Base-by-base conservation (phyloP, 1,140 invertebrate genomes). In the Drosophila ficusphila region DNA sequence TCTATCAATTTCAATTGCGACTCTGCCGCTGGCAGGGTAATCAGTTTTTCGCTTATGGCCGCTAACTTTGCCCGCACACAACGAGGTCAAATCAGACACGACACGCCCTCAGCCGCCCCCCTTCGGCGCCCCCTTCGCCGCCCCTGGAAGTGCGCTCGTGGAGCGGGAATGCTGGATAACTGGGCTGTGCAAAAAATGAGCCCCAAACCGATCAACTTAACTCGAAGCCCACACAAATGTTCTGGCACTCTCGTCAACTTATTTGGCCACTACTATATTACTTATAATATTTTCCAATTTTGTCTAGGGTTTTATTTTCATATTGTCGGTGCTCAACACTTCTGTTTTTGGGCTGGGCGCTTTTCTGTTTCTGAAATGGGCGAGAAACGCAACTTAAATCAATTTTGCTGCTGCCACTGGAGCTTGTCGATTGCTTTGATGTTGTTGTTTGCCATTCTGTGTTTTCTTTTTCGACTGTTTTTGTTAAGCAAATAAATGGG, bases 381-480 rank as follows among this genome's bases (percentile, higher is more conserved):
- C 53, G 42, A 46, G 38, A 68, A 68, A 70, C 42, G 60, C 76
- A 71, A 85, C 75, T 82, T 36, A 73, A 82, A 77, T 83, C 70
- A 57, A 79, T 76, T 79, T 61, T 39, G 16, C 41, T 75, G 42
- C 51, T 79, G 44, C 58, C 51, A 56, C 67, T 76, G 71, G 36
- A 41, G 65, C 34, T 72, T 81, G 78, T 77, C 78, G 67, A 82
- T 81, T 76, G 54, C 53, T 72, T 76, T 72, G 73, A 61, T 71
- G 75, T 79, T 48, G 23, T 46, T 60, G 67, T 1, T 57, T 14
- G 39, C 34, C 21, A 42, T 41, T 72, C 21, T 62, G 23, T 27
- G 11, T 25, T 6, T 19, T 14, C 12, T 33, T 76, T 41, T 57
- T 38, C 4, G 27, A 4, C n/a, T 41, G 14, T 51, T 56, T 36